A percentile compares a stretch with the other conserved stretches of the same genome.
These are phyloP conservation scores for Phengaris alcon DNA, from an alignment of 2,888 invertebrate species.

Conservation along the genomic window DNA sequence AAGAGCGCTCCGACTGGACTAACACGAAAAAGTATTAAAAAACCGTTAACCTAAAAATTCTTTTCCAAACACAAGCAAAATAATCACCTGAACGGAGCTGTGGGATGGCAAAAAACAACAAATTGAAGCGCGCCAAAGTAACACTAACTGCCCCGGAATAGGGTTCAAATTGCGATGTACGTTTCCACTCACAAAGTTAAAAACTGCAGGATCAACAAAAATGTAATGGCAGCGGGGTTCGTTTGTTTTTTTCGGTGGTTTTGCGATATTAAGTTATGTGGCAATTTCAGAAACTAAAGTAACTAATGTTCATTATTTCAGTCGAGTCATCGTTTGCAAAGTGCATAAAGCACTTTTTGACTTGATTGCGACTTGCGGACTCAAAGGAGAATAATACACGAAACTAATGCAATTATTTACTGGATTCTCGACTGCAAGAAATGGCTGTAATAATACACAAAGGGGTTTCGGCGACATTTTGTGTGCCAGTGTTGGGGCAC, in stretches of 20 bases:
- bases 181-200: slow-evolving; percentile 13
- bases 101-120: slow-evolving; percentile 22
- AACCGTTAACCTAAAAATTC: slow-evolving; percentile 29
- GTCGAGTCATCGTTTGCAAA: background rate
- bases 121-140: slow-evolving; percentile 3
- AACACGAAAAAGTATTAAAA: slow-evolving; percentile 27
- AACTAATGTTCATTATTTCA: background rate
- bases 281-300: background rate
- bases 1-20: slow-evolving; percentile 26
- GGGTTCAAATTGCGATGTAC: background rate
- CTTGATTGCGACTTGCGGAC: background rate
- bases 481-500: background rate
- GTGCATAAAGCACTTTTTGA: background rate
- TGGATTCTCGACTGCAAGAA: slow-evolving; percentile 10
- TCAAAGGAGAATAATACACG: slow-evolving; percentile 6
- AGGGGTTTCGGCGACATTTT: slow-evolving; percentile 6
- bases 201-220: slow-evolving; percentile 29
- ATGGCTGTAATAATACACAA: background rate
- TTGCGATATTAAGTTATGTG: slow-evolving; percentile 24
- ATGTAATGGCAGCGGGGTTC: slow-evolving; percentile 25
- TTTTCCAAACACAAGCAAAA: slow-evolving; percentile 28
- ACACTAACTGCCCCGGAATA: background rate
- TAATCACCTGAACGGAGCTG: slow-evolving; percentile 27
- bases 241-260: slow-evolving; percentile 22
- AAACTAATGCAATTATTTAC: slow-evolving; percentile 10